These are phyloP conservation scores for Druon quercuslanigerum DNA, from an alignment of 1,140 invertebrate genomes.

Conservation along the genomic window DNA sequence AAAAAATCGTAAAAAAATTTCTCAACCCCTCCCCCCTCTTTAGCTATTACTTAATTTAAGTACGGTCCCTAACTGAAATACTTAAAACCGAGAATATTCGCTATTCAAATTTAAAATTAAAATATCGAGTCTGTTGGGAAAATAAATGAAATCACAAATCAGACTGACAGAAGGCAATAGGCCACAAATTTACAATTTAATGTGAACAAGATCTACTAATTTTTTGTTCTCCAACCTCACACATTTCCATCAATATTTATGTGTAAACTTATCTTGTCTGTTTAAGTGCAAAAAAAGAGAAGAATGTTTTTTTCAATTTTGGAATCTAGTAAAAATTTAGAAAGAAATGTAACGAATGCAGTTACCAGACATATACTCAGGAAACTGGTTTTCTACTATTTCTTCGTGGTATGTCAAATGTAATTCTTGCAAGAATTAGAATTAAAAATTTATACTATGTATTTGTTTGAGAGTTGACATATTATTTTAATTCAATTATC, in stretches of 20 bases:
- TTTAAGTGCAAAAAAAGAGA: not conserved
- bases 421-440: not conserved
- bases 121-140: too few relatives aligned
- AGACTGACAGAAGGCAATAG: too few relatives aligned
- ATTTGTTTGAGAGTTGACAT: slow-evolving; percentile 4
- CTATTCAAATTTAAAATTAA: too few relatives aligned
- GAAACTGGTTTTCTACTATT: slow-evolving; percentile 41
- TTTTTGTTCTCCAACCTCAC: not conserved
- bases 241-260: not conserved
- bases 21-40: too few relatives aligned
- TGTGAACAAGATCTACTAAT: not conserved
- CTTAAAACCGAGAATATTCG: too few relatives aligned
- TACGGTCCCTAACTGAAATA: too few relatives aligned
- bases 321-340: slow-evolving; percentile 13
- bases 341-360: slow-evolving; percentile 9
- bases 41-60: too few relatives aligned
- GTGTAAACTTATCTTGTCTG: not conserved
- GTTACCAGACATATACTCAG: not conserved
- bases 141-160: too few relatives aligned
- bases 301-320: slow-evolving; percentile 9
- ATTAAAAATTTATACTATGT: not conserved
- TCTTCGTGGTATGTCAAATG: slow-evolving; percentile 16
- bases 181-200: too few relatives aligned
- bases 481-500: not conserved
- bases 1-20: too few relatives aligned